Conservation (phyloP, 2,888 invertebrate genomes). For the Lepas anatifera region DNA sequence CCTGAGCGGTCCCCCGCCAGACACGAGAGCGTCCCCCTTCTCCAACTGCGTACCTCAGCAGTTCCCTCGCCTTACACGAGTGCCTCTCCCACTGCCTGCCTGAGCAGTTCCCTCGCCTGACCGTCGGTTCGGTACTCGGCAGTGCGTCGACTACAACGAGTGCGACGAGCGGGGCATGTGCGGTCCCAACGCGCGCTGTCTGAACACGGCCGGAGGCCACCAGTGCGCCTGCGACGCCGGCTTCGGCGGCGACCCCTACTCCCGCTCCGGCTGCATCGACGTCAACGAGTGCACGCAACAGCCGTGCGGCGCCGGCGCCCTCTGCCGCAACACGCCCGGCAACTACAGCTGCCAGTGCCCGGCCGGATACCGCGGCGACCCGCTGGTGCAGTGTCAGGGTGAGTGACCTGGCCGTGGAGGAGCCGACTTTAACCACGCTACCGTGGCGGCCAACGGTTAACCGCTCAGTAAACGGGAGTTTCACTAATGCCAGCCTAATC, state of each 20-base stretch:
- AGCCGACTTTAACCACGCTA: too few relatives aligned
- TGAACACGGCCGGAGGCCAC: slow-evolving; percentile 64
- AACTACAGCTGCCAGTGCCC: slow-evolving; percentile 79
- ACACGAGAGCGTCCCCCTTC: too few relatives aligned
- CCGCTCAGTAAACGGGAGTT: too few relatives aligned
- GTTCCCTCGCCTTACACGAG: too few relatives aligned
- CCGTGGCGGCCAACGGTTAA: too few relatives aligned
- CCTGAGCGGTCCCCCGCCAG: too few relatives aligned
- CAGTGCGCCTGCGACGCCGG: slow-evolving; percentile 75
- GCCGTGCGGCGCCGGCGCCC: slow-evolving; percentile 69
- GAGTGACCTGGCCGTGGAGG: not conserved
- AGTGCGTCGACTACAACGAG: slow-evolving; percentile 76
- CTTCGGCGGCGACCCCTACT: slow-evolving; percentile 62
- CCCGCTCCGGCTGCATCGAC: slow-evolving; percentile 54
- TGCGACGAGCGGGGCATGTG: slow-evolving; percentile 48
- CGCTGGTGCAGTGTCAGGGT: slow-evolving; percentile 31
- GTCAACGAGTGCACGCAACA: slow-evolving; percentile 50
- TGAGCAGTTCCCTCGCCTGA: too few relatives aligned
- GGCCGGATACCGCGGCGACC: slow-evolving; percentile 48
- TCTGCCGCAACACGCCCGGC: slow-evolving; percentile 80
- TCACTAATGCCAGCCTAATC: not conserved
- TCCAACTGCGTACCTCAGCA: too few relatives aligned
- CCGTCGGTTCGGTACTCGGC: slow-evolving; percentile 24
- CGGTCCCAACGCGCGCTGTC: slow-evolving; percentile 64
- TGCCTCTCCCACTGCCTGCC: too few relatives aligned